Base-by-base conservation (phyloP, 2,888 invertebrate genomes). In the Deilephila porcellus region DNA sequence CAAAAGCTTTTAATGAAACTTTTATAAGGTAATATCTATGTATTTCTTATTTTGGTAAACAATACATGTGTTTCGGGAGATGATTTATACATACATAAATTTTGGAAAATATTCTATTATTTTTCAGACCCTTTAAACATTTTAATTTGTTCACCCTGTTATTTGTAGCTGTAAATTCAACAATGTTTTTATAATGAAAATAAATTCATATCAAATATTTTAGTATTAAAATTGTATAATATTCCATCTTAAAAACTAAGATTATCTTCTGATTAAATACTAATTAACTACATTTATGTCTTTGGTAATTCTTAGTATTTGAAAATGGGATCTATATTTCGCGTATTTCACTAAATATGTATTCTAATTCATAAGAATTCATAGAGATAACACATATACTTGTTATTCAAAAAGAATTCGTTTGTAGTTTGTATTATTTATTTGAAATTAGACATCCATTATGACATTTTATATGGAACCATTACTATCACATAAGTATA, bases 391-490 rank as follows among this genome's bases (percentile, higher is more conserved):
- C 5, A 60, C 20, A 29, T 29, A 62, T 3, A 62, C 56, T 56
- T 29, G 3, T 64, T 67, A 25, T 67, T 64, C 4, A 45, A 25
- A 25, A 67, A 52, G 5, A 67, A 67, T 52, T 52, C 25, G 5
- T 45, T 64, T 20, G 14, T 37, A 20, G 37, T 45, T 25, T 14
- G 60, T 25, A 25, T 60, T 11, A 11, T 64, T n/a, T 64, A n/a
- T 37, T 34, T 45, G n/a, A 45, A 64, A 64, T 20, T 37, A 60
- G 5, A 64, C 20, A 64, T 64, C 45, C n/a, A n/a, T 14, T 60
- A 60, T 11, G 34, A 64, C 78, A 80, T 76, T 70, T 75, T 75
- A 60, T 73, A 32, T 63, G 73, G 63, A 76, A 73, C 78, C 79
- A 75, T 72, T 80, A 79, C 4, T 67, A 67, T 52, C 25, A 52